Percentiles rank a stretch among this genome's conserved stretches.
phyloP scores from a whole-genome alignment of 2,888 invertebrate genomes.

The Schizotus pectinicornis region DNA sequence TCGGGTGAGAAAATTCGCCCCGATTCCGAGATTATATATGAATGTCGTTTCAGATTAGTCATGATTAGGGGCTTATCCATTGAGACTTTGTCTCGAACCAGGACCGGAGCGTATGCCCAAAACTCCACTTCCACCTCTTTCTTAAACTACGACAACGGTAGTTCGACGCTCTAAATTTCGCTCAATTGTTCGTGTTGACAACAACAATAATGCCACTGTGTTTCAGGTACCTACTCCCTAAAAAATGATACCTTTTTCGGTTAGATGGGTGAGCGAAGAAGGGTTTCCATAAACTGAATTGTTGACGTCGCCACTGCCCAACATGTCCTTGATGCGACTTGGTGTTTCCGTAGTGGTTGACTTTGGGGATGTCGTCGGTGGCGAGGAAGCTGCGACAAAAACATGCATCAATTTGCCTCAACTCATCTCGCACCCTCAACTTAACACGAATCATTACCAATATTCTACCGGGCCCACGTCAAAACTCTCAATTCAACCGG shows the following conservation, averaged over 20 bases:
- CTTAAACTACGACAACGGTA: neutral
- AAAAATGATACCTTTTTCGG: constrained; percentile 63
- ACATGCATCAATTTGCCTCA: constrained; percentile 33
- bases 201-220: constrained; percentile 29
- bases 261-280: constrained; percentile 67
- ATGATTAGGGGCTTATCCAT: constrained; percentile 2
- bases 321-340: constrained; percentile 54
- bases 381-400: constrained; percentile 72
- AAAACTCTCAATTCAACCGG: too few relatives aligned
- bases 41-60: constrained; percentile 2
- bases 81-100: too few relatives aligned
- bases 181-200: constrained; percentile 22
- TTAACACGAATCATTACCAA: too few relatives aligned
- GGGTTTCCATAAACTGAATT: constrained; percentile 69
- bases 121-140: constrained; percentile 3
- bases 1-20: too few relatives aligned
- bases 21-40: neutral
- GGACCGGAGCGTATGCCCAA: too few relatives aligned
- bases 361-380: constrained; percentile 80
- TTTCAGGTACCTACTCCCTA: constrained; percentile 1
- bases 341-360: constrained; percentile 72
- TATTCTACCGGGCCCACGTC: too few relatives aligned
- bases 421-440: neutral
- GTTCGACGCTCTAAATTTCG: too few relatives aligned
- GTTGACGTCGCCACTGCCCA: constrained; percentile 62